Conservation (phyloP, 1,140 invertebrate genomes). For the Solen grandis region DNA sequence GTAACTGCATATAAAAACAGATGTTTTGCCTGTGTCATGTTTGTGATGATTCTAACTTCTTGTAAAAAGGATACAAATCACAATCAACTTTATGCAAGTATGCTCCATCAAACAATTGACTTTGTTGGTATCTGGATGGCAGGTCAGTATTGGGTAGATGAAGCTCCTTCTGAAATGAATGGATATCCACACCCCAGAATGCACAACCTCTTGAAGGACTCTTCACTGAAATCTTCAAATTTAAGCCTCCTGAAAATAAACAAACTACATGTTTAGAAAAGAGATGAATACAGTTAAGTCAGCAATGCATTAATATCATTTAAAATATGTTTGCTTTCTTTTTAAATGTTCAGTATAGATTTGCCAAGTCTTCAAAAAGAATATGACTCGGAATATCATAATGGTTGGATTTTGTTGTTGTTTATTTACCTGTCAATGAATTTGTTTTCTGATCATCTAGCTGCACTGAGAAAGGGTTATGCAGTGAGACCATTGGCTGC, state of each 20-base stretch:
- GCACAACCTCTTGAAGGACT: background rate
- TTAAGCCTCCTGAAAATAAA: slow-evolving; percentile 33
- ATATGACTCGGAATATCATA: no score
- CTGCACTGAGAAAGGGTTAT: slow-evolving; percentile 49
- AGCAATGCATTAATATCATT: no score
- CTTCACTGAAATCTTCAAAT: slow-evolving; percentile 24
- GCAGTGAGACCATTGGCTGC: slow-evolving; percentile 27
- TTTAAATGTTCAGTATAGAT: no score
- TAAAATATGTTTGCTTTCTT: no score
- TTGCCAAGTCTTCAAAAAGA: no score
- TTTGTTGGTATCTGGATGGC: background rate
- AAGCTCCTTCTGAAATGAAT: slow-evolving; percentile 43
- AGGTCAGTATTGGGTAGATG: slow-evolving; percentile 8
- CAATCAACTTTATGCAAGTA: slow-evolving; percentile 10
- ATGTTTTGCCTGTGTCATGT: no score
- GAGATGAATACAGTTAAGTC: no score
- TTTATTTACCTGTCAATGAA: slow-evolving; percentile 37
- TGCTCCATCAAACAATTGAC: slow-evolving; percentile 19
- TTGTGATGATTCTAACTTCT: no score
- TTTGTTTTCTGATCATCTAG: slow-evolving; percentile 14
- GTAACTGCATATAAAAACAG: no score
- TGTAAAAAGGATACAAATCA: slow-evolving; percentile 40
- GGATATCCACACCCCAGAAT: slow-evolving; percentile 50
- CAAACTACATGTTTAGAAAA: no score
- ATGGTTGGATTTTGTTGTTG: no score